Evolutionary conservation across 2,113 vertebrate species (phyloP), one percentile per base, ranked within the genome.

Genomic region (Echinops telfairi): DNA sequence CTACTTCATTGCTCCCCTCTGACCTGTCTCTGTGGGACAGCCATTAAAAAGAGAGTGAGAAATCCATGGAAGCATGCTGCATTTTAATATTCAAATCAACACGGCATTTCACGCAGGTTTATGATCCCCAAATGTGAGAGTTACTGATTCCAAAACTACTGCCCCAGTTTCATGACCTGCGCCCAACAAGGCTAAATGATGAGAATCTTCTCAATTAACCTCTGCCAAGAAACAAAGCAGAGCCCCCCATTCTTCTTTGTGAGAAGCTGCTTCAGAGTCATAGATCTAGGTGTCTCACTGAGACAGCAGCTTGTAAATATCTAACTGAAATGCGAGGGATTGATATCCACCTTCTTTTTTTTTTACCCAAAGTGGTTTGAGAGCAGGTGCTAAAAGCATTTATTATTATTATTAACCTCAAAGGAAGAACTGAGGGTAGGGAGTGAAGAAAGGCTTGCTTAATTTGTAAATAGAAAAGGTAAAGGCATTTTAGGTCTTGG

Each of bases 1-100:
- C 53, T 33, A 27, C 58, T 70, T 62, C 36, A 27, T 62, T 58
- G 81, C 31, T 36, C 17, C 64, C 66, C 38, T 62, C 36, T 53
- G 12, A 29, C 16, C 62, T 84, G 43, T 77, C 58, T 83, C 27
- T 19, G 36, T 23, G 9, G 75, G 73, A 47, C 38, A 53, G 20
- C 66, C 62, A 53, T 36, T 77, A 85, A 86, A 80, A 73, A 23
- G 47, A 78, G 36, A 66, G 38, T 62, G 47, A 89, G 64, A 78
- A 60, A 85, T 76, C 66, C 47, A 84, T 62, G 1, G 19, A 84
- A 85, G 29, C 38, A 53, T 57, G 60, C 12, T 64, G 57, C 70
- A 81, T 94, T 81, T 73, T 64, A 80, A 38, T 62, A 47, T 62
- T 78, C 19, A 93, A 1, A 73, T 85, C 73, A 94, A 85, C 66